phyloP scores from a whole-genome alignment of 2,797 vertebrate species.

The Alectoris magna region DNA sequence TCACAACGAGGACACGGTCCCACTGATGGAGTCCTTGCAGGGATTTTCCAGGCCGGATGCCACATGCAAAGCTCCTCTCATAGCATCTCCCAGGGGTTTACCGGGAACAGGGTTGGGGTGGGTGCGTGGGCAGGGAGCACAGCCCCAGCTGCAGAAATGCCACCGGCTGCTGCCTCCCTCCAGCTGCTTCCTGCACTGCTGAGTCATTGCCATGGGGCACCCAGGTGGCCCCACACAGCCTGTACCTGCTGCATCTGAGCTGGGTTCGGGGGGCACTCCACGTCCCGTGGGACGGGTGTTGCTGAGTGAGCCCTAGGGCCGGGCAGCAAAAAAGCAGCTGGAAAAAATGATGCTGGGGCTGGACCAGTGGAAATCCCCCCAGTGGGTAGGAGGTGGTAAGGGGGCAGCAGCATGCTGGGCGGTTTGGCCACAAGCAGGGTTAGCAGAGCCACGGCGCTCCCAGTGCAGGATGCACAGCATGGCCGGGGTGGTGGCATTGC shows the following conservation, averaged over 20 bases:
- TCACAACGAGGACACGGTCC: not conserved
- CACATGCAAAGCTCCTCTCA: conserved; percentile 8
- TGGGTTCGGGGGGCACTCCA: not conserved
- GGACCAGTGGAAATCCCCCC: fast-evolving
- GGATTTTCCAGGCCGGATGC: not conserved
- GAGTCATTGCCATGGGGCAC: not conserved
- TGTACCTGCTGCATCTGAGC: fast-evolving
- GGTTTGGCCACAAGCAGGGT: not conserved
- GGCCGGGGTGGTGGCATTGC: not conserved
- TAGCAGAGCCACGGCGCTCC: not conserved
- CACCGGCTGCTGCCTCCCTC: not conserved
- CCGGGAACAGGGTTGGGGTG: not conserved
- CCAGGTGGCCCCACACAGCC: fast-evolving
- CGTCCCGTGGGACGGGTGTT: too few species aligned
- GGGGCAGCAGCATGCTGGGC: too few species aligned
- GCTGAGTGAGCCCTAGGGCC: too few species aligned
- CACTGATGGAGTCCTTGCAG: not conserved
- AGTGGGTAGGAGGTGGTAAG: not conserved
- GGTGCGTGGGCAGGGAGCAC: conserved; percentile 21
- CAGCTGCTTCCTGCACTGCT: not conserved
- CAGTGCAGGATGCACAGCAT: fast-evolving
- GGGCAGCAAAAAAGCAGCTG: fast-evolving
- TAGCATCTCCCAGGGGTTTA: not conserved
- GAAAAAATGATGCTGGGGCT: not conserved
- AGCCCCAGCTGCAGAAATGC: not conserved